These are phyloP conservation scores for Lagocephalus sceleratus DNA, from an alignment of 2,797 vertebrate species.

Conservation along the genomic window DNA sequence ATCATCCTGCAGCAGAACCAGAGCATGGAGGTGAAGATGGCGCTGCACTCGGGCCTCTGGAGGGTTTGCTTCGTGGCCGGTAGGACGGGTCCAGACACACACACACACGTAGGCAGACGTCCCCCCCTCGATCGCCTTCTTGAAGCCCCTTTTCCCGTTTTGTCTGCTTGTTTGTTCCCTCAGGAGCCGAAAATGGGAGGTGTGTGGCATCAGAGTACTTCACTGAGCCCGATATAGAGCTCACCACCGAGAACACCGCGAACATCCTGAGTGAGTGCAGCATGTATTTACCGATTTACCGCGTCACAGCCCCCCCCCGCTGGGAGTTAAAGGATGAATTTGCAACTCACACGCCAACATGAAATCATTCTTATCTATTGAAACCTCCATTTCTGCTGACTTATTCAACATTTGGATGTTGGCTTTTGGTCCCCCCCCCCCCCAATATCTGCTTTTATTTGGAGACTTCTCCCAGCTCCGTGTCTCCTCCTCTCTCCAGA, in stretches of 20 bases:
- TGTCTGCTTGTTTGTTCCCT: slow-evolving; percentile 29
- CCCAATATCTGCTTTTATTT: too few relatives aligned
- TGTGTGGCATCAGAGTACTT: slow-evolving; percentile 93
- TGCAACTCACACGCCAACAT: too few relatives aligned
- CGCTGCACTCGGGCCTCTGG: slow-evolving; percentile 91
- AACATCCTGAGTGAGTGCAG: slow-evolving; percentile 89
- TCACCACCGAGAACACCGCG: slow-evolving; percentile 92
- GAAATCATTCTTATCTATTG: too few relatives aligned
- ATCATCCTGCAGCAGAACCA: slow-evolving; percentile 91
- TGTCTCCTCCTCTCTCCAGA: slow-evolving; percentile 68
- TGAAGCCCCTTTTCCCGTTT: slow-evolving; percentile 2
- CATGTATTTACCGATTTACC: neutral
- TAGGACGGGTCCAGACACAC: slow-evolving; percentile 58
- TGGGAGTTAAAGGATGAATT: too few relatives aligned
- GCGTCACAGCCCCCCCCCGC: too few relatives aligned
- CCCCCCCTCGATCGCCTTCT: neutral
- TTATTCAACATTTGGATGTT: too few relatives aligned
- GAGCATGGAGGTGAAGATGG: slow-evolving; percentile 92
- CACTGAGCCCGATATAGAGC: slow-evolving; percentile 88
- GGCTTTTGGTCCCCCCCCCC: too few relatives aligned
- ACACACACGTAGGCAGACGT: too few relatives aligned
- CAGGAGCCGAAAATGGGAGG: slow-evolving; percentile 79
- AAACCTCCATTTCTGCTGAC: too few relatives aligned
- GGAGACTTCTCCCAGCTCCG: slow-evolving; percentile 5
- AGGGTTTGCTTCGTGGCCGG: slow-evolving; percentile 92